Conservation (phyloP, 2,113 vertebrate genomes). For the Alouatta palliata region DNA sequence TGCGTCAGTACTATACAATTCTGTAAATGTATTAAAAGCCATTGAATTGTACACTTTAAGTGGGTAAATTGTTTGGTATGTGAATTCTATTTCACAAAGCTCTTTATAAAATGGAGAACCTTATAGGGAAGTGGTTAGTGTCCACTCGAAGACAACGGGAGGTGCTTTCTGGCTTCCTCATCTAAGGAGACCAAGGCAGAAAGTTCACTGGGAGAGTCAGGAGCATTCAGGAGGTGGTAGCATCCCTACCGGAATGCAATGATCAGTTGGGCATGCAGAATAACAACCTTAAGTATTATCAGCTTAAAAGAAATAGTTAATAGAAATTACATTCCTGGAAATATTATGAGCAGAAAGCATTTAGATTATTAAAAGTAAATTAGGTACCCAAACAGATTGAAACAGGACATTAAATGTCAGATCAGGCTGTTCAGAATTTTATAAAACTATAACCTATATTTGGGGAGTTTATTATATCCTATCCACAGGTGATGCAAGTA, state of each 20-base stretch:
- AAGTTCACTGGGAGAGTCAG: not conserved
- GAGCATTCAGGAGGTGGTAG: not conserved
- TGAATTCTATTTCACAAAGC: not conserved
- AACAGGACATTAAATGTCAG: not conserved
- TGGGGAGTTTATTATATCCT: not conserved
- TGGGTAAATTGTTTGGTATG: not conserved
- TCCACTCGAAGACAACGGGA: not conserved
- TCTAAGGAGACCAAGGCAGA: not conserved
- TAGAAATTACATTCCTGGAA: not conserved
- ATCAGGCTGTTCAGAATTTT: not conserved
- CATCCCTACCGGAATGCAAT: not conserved
- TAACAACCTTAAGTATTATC: not conserved
- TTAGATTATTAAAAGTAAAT: not conserved
- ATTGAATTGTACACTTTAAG: not conserved
- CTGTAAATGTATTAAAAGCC: not conserved
- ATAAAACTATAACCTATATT: not conserved
- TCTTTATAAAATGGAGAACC: not conserved
- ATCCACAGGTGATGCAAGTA: not conserved
- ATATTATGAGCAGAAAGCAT: not conserved
- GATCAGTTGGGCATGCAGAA: not conserved
- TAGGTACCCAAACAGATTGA: not conserved
- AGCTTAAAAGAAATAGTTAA: not conserved
- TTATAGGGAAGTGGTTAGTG: not conserved
- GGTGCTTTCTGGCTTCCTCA: not conserved
- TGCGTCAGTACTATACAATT: not conserved